Conservation (phyloP, 1,140 invertebrate genomes). For the Carposina sasakii region DNA sequence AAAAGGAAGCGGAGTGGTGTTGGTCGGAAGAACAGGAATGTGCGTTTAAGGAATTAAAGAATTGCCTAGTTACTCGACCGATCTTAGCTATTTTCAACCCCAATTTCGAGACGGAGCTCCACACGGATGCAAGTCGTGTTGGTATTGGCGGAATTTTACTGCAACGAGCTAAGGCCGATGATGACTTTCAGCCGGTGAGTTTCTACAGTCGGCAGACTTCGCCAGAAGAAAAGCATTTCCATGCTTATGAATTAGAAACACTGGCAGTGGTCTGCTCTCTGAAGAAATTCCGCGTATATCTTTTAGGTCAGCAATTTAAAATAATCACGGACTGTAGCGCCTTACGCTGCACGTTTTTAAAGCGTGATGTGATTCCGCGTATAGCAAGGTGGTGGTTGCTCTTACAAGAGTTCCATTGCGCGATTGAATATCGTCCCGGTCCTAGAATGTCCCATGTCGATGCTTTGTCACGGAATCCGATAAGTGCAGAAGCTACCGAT, state of each 20-base stretch:
- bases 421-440: constrained; percentile 29
- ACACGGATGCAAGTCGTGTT: constrained; percentile 2
- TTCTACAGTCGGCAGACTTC: constrained; percentile 3
- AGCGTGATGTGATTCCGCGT: constrained; percentile 11
- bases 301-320: not conserved
- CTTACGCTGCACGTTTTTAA: constrained; percentile 19
- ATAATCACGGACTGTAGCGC: not conserved
- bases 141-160: constrained; percentile 3
- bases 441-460: constrained; percentile 30
- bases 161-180: constrained; percentile 18
- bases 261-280: not conserved
- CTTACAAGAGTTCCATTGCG: constrained; percentile 28
- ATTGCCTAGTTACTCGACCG: constrained; percentile 13
- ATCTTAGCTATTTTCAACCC: constrained; percentile 38
- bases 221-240: not conserved
- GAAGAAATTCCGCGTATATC: not conserved
- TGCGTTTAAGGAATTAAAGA: constrained; percentile 28
- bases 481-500: no score
- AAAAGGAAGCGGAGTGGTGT: constrained; percentile 26
- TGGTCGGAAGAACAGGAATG: constrained; percentile 25
- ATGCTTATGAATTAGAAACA: constrained; percentile 8
- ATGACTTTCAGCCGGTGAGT: constrained; percentile 20
- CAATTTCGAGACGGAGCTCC: constrained; percentile 24
- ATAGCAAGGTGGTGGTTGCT: constrained; percentile 31
- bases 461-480: constrained; percentile 26